A percentile compares a stretch with the other conserved stretches of the same genome.
Conservation (phyloP, 2,888 invertebrate genomes). For the Anaspis maculata region DNA sequence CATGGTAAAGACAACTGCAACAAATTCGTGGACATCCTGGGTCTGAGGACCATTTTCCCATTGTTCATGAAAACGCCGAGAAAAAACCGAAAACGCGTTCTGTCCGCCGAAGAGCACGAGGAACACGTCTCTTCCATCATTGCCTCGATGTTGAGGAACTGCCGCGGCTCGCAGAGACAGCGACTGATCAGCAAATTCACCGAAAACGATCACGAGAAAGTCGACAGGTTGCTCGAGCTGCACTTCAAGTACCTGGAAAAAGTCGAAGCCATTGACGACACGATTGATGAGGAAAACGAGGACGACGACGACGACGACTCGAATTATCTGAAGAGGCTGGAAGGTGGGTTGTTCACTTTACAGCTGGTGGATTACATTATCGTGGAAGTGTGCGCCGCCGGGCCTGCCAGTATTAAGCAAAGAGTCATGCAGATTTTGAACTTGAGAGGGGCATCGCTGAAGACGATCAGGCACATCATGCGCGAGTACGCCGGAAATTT, state of each 20-base stretch:
- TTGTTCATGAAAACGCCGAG: constrained; percentile 98
- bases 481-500: constrained; percentile 94
- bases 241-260: constrained; percentile 96
- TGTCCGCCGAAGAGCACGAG: constrained; percentile 85
- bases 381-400: constrained; percentile 68
- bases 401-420: constrained; percentile 67
- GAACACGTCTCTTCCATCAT: constrained; percentile 93
- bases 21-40: constrained; percentile 96
- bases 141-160: constrained; percentile 86
- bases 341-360: constrained; percentile 89
- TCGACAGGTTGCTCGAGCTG: constrained; percentile 89
- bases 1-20: constrained; percentile 94
- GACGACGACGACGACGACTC: constrained; percentile 55
- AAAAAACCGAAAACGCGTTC: constrained; percentile 62
- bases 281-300: constrained; percentile 53
- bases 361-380: constrained; percentile 90
- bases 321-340: constrained; percentile 79
- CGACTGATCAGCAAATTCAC: constrained; percentile 90
- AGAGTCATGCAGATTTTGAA: constrained; percentile 83
- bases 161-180: constrained; percentile 83
- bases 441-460: constrained; percentile 81
- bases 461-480: constrained; percentile 89
- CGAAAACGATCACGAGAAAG: constrained; percentile 97
- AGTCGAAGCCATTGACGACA: constrained; percentile 74
- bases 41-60: constrained; percentile 93